Conservation (phyloP, 2,113 vertebrate species). For the Apaloderma vittatum region DNA sequence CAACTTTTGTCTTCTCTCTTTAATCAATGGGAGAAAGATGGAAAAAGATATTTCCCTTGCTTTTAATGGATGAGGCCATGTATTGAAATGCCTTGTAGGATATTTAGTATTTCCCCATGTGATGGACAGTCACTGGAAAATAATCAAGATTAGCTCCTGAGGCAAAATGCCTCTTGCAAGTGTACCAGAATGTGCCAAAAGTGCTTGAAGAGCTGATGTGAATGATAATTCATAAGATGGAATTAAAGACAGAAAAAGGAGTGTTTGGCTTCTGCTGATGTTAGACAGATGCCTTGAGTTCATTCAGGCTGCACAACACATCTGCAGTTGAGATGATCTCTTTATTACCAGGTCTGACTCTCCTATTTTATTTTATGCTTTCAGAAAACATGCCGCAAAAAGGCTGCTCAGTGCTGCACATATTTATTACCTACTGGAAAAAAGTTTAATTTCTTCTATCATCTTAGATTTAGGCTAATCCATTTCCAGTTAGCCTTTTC, state of each 20-base stretch:
- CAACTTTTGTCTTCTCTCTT: background rate
- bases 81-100: background rate
- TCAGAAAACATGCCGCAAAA: background rate
- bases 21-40: background rate
- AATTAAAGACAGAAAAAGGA: background rate
- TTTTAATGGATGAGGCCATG: background rate
- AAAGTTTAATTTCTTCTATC: background rate
- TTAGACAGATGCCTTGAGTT: background rate
- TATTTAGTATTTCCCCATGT: background rate
- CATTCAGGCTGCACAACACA: background rate
- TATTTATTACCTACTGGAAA: background rate
- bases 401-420: background rate
- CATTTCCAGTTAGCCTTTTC: background rate
- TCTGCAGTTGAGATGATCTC: background rate
- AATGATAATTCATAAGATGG: background rate
- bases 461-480: background rate
- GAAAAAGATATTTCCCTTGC: background rate
- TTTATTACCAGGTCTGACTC: background rate
- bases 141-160: background rate
- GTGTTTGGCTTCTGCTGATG: background rate
- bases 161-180: background rate
- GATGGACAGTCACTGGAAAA: background rate
- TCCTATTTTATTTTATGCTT: background rate
- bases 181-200: background rate
- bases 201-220: background rate